phyloP scores from a whole-genome alignment of 1,140 invertebrate genomes.

The Zaprionus vittiger region DNA sequence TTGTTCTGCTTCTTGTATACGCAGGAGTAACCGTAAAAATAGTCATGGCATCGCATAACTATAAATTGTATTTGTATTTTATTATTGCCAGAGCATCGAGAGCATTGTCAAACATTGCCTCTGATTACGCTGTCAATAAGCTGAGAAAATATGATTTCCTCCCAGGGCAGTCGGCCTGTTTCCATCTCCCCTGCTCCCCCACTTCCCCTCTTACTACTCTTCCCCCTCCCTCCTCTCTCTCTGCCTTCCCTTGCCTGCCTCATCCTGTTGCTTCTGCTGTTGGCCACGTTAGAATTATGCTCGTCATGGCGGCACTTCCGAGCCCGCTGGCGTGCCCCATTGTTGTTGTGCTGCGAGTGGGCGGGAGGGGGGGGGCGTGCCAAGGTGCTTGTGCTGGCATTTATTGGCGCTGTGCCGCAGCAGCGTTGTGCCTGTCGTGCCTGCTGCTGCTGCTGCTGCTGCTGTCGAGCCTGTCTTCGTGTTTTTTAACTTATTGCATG shows the following conservation, averaged over 20 bases:
- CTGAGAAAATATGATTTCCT: constrained; percentile 76
- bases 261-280: constrained; percentile 53
- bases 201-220: constrained; percentile 10
- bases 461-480: constrained; percentile 65
- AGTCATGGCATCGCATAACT: constrained; percentile 44
- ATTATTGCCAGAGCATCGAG: constrained; percentile 63
- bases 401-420: constrained; percentile 48
- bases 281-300: constrained; percentile 77
- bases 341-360: constrained; percentile 44
- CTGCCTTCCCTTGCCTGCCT: constrained; percentile 42
- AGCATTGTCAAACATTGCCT: constrained; percentile 54
- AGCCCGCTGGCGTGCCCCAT: constrained; percentile 62
- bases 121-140: constrained; percentile 83
- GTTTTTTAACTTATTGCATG: constrained; percentile 84
- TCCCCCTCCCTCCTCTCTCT: constrained; percentile 2
- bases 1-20: not conserved
- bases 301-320: constrained; percentile 79
- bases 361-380: not conserved
- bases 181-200: too few species aligned
- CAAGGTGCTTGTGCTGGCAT: constrained; percentile 50
- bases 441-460: constrained; percentile 63
- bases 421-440: constrained; percentile 53
- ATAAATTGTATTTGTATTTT: constrained; percentile 82
- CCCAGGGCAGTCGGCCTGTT: not conserved
- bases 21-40: constrained; percentile 34